phyloP scores from a whole-genome alignment of 2,888 invertebrate species.

The Thelaira solivaga region DNA sequence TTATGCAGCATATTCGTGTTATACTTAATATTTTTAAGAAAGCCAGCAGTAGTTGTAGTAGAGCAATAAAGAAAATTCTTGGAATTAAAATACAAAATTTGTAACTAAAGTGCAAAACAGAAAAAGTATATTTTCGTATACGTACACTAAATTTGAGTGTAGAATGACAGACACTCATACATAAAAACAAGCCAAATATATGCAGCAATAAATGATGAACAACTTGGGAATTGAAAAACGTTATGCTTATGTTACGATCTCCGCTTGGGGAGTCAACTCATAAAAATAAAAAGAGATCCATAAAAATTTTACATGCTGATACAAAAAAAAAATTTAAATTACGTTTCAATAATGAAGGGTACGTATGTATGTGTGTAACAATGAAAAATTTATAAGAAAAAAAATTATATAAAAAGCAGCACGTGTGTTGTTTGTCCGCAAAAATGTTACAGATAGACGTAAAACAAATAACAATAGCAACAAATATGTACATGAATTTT shows the following conservation, averaged over 20 bases:
- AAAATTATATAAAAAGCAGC: constrained; percentile 42
- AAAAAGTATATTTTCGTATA: background rate
- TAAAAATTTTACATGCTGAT: constrained; percentile 3
- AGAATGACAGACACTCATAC: background rate
- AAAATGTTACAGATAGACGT: constrained; percentile 49
- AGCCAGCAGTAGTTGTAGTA: background rate
- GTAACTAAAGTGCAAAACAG: constrained; percentile 31
- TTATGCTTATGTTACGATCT: constrained; percentile 16
- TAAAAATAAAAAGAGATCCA: constrained; percentile 26
- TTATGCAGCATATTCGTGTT: constrained; percentile 31
- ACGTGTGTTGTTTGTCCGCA: constrained; percentile 60
- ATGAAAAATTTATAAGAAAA: constrained; percentile 27
- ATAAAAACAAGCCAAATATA: background rate
- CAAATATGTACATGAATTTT: constrained; percentile 52
- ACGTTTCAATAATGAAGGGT: constrained; percentile 59
- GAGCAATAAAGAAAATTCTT: constrained; percentile 31
- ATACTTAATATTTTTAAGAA: constrained; percentile 3
- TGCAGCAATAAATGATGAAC: constrained; percentile 44
- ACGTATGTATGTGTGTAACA: no score
- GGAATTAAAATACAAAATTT: constrained; percentile 49
- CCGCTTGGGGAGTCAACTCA: constrained; percentile 15
- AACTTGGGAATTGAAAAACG: constrained; percentile 51
- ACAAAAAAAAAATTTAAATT: constrained; percentile 19
- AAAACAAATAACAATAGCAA: background rate
- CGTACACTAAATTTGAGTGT: background rate